phyloP scores from a whole-genome alignment of 2,888 invertebrate genomes.

The Pheosia gnoma region DNA sequence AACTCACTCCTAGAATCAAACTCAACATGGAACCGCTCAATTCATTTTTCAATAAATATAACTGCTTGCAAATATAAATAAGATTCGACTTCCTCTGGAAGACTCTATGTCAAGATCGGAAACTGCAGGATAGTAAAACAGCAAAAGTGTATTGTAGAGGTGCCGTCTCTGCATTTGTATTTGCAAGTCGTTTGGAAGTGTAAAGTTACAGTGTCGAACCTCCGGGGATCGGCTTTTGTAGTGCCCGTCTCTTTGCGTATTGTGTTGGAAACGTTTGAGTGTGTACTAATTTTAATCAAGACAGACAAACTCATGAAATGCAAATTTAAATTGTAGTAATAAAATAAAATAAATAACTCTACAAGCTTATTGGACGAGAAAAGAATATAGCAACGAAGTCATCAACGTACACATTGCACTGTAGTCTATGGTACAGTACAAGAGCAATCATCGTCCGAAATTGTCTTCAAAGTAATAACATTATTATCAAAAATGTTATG shows the following conservation, averaged over 20 bases:
- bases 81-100: slow-evolving; percentile 24
- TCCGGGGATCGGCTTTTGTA: slow-evolving; percentile 31
- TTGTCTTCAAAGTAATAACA: not conserved
- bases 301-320: slow-evolving; percentile 7
- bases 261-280: slow-evolving; percentile 32
- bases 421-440: no score
- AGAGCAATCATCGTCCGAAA: slow-evolving; percentile 5
- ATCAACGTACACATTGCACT: no score
- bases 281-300: slow-evolving; percentile 32
- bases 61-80: slow-evolving; percentile 41
- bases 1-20: not conserved
- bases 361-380: no score
- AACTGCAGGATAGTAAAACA: slow-evolving; percentile 41
- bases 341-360: no score
- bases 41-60: slow-evolving; percentile 36
- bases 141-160: slow-evolving; percentile 42
- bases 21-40: slow-evolving; percentile 14
- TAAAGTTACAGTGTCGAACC: slow-evolving; percentile 37
- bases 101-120: slow-evolving; percentile 25
- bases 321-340: no score
- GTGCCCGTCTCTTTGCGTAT: slow-evolving; percentile 25
- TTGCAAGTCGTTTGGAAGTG: slow-evolving; percentile 33
- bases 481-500: not conserved
- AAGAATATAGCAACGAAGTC: no score
- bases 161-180: slow-evolving; percentile 37